Conservation (phyloP, 2,888 invertebrate genomes). For the Mellilla xanthometata region DNA sequence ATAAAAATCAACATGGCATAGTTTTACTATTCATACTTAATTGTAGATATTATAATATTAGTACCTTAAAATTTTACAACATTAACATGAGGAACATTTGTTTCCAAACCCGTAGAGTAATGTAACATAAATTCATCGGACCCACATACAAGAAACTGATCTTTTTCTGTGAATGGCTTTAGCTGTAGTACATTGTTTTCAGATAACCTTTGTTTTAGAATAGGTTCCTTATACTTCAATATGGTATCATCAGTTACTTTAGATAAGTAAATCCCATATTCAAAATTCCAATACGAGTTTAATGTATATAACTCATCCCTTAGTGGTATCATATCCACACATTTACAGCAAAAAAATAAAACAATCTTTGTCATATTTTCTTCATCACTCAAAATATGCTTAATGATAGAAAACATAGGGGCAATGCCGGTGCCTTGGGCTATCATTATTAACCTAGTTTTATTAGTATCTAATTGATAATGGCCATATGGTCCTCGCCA, state of each 20-base stretch:
- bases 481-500: constrained; percentile 90
- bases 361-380: constrained; percentile 85
- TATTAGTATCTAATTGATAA: constrained; percentile 69
- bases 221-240: constrained; percentile 78
- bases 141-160: constrained; percentile 84
- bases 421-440: constrained; percentile 90
- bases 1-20: no score
- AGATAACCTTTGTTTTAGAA: constrained; percentile 59
- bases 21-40: no score
- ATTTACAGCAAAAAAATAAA: constrained; percentile 84
- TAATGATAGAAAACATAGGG: constrained; percentile 85
- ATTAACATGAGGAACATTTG: constrained; percentile 46
- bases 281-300: constrained; percentile 88
- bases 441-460: constrained; percentile 66
- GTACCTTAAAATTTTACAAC: constrained; percentile 66
- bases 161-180: constrained; percentile 44
- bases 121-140: constrained; percentile 78
- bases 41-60: no score
- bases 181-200: constrained; percentile 53
- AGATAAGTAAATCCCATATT: constrained; percentile 83
- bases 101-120: constrained; percentile 56
- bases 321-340: constrained; percentile 82
- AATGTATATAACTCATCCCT: constrained; percentile 83
- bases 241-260: constrained; percentile 26
- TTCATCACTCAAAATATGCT: constrained; percentile 84